Base-by-base conservation (phyloP, 2,888 invertebrate species). In the Apamea sordens region DNA sequence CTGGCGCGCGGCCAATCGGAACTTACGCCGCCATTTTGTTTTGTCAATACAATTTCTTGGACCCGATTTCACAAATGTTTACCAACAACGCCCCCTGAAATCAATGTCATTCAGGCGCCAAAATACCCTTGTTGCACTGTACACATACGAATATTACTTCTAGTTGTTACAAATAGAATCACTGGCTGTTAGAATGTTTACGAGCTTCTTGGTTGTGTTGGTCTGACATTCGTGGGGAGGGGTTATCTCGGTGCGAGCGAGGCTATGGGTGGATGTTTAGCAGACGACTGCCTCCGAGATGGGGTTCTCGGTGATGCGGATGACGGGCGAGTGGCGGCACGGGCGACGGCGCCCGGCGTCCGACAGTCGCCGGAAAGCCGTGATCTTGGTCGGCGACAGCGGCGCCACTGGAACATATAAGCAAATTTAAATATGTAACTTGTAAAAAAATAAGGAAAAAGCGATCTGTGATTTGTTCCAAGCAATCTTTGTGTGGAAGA, bases 301-400 rank as follows among this genome's bases (percentile, higher is more conserved):
- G 76, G 98, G 98, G 94, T 98, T 98, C 96, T 98, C 98, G 80
- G 98, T 98, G 95, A 98, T 98, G 95, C 98, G 98, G 93, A 98
- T 98, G 91, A 98, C 97, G 85, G 98, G 97, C 90, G 98, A 97
- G 90, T 92, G 93, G 86, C 96, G 96, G 89, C 95, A 96, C 2
- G 92, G 89, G 85, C 95, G 97, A 90, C 97, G 97, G 90, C 95
- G 92, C 77, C 87, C 91, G 91, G 94, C 95, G 94, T 96, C 96
- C 92, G 96, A 97, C 93, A 97, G 97, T 89, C 97, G 97, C 88
- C 98, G 97, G 95, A 97, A 98, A 93, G 97, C 97, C 86, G 97
- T 97, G 95, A 98, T 98, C 97, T 98, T 98, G 86, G 97, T 97
- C 88, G 98, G 98, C 90, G 98, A 98, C 90, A 98, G 95, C 80